These are phyloP conservation scores for Ophion slaviceki DNA, from an alignment of 2,888 invertebrate genomes.

Conservation along the genomic window DNA sequence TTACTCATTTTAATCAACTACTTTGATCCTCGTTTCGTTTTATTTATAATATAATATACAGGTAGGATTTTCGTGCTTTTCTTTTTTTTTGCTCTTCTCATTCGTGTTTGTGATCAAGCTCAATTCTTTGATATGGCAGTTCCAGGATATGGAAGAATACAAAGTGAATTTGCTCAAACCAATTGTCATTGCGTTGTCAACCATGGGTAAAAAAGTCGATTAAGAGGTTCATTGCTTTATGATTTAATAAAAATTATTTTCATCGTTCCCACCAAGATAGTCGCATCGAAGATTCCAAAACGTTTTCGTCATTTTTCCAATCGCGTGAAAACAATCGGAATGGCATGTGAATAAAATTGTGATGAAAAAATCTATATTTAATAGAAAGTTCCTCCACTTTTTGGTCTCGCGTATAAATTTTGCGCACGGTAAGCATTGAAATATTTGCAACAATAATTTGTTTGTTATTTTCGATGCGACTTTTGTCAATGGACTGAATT, in stretches of 20 bases:
- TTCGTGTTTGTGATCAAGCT: slow-evolving; percentile 81
- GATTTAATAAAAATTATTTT: background rate
- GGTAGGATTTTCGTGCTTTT: slow-evolving; percentile 78
- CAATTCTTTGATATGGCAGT: slow-evolving; percentile 87
- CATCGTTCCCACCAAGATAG: background rate
- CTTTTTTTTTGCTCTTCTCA: slow-evolving; percentile 62
- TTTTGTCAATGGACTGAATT: background rate
- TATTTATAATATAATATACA: slow-evolving; percentile 83
- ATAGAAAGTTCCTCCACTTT: background rate
- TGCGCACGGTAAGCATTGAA: slow-evolving; percentile 1
- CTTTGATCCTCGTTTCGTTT: slow-evolving; percentile 83
- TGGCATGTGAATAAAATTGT: background rate
- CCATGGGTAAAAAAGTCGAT: slow-evolving; percentile 11
- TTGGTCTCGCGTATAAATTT: background rate
- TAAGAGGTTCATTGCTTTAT: slow-evolving; percentile 14
- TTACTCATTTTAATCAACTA: slow-evolving; percentile 82
- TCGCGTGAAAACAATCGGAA: background rate
- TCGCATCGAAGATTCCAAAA: slow-evolving; percentile 18
- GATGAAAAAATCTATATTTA: background rate
- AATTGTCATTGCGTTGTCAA: slow-evolving; percentile 64
- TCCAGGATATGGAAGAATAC: slow-evolving; percentile 87
- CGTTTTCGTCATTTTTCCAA: background rate
- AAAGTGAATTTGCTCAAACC: slow-evolving; percentile 69
- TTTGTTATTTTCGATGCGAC: slow-evolving; percentile 17
- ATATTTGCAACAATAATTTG: slow-evolving; percentile 12